Evolutionary conservation across 2,888 invertebrate genomes (phyloP).

Genomic region (Aradus depressus): DNA sequence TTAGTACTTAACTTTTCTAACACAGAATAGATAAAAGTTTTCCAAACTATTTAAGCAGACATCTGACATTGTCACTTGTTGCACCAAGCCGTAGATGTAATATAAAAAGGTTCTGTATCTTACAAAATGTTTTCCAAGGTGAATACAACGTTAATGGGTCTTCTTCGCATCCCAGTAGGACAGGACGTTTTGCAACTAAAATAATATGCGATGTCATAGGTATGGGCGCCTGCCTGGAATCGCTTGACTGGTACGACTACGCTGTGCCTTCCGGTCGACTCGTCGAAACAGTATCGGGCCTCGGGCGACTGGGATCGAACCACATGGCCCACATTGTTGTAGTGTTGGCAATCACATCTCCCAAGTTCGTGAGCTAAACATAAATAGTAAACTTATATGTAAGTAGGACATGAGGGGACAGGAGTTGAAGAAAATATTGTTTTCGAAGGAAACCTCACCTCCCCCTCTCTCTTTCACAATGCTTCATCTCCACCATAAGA

Average conservation of each 20-base stretch:
- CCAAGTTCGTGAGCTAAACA: conserved; percentile 23
- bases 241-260: conserved; percentile 50
- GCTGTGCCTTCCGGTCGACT: conserved; percentile 43
- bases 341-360: conserved; percentile 32
- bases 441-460: too few species aligned
- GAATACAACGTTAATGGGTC: conserved; percentile 57
- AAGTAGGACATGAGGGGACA: too few species aligned
- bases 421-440: not conserved
- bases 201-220: conserved; percentile 50
- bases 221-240: conserved; percentile 45
- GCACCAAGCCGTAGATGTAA: too few species aligned
- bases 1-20: too few species aligned
- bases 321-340: conserved; percentile 47
- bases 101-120: not conserved
- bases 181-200: conserved; percentile 72
- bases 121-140: conserved; percentile 47
- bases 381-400: too few species aligned
- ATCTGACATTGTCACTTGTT: too few species aligned
- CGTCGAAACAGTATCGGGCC: conserved; percentile 46
- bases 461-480: too few species aligned
- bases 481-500: too few species aligned
- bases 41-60: too few species aligned
- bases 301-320: conserved; percentile 42
- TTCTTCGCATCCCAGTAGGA: conserved; percentile 61
- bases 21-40: too few species aligned